phyloP scores from a whole-genome alignment of 2,797 vertebrate genomes.

The Remorina albescens region DNA sequence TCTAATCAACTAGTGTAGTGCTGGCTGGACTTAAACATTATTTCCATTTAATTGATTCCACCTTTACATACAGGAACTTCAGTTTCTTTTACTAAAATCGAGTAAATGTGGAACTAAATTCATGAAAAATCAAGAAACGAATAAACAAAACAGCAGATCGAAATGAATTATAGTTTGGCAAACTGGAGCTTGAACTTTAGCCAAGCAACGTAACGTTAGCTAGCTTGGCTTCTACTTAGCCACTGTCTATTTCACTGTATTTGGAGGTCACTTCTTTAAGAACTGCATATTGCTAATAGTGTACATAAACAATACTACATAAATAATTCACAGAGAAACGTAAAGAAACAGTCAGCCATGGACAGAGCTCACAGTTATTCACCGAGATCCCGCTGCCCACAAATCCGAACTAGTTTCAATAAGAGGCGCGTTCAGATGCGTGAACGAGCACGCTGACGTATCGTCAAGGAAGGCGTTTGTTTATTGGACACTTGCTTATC shows the following conservation, averaged over 20 bases:
- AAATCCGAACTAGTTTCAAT: constrained; percentile 47
- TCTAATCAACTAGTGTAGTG: neutral
- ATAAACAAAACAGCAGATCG: too few relatives aligned
- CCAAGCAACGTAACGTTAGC: neutral
- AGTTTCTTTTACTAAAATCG: neutral
- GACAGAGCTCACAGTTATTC: neutral
- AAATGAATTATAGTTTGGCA: neutral
- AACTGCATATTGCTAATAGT: neutral
- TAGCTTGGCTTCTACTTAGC: constrained; percentile 56
- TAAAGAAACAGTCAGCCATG: fast-evolving
- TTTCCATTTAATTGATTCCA: neutral
- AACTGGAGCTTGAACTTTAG: neutral
- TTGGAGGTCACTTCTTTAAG: neutral
- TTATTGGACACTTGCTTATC: constrained; percentile 35
- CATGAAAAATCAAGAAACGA: neutral
- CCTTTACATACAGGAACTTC: neutral
- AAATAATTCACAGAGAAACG: neutral
- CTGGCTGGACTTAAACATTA: neutral
- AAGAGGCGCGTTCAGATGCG: constrained; percentile 28
- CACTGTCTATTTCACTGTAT: neutral
- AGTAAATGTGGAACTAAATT: too few relatives aligned
- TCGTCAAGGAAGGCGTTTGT: fast-evolving
- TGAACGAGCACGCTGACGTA: constrained; percentile 28
- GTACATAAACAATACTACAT: neutral
- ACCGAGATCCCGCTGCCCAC: neutral